Evolutionary conservation across 2,797 vertebrate species (phyloP).

Genomic region (Cynodonichthys magdalenae): DNA sequence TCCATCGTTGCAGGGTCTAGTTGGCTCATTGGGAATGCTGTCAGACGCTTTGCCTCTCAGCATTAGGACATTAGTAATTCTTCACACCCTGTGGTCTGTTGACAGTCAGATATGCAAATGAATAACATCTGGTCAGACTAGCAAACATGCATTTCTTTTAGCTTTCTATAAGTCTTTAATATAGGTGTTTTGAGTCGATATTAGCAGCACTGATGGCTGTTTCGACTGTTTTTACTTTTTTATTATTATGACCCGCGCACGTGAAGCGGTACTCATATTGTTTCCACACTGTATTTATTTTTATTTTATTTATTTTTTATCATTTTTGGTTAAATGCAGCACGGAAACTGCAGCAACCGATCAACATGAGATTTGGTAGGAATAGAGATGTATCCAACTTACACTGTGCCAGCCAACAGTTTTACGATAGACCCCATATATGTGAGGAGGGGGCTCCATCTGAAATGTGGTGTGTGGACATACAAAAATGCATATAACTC

Average conservation of each 20-base stretch:
- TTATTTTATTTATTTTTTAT: background rate
- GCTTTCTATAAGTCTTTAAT: conserved; percentile 27
- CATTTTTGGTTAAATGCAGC: background rate
- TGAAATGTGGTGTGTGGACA: too few relatives aligned
- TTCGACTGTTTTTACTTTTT: too few relatives aligned
- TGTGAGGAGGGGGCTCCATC: too few relatives aligned
- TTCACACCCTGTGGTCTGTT: conserved; percentile 34
- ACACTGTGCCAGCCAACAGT: too few relatives aligned
- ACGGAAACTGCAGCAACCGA: too few relatives aligned
- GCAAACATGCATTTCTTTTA: conserved; percentile 29
- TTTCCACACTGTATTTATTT: too few relatives aligned
- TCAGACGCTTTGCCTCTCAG: conserved; percentile 35
- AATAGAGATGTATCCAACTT: too few relatives aligned
- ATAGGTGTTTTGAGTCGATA: background rate
- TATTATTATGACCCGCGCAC: too few relatives aligned
- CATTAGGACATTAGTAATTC: conserved; percentile 50
- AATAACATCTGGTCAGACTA: conserved; percentile 44
- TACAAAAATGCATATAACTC: too few relatives aligned
- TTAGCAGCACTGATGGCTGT: background rate
- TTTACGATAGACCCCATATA: too few relatives aligned
- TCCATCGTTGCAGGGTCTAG: conserved; percentile 24
- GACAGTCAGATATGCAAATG: conserved; percentile 56
- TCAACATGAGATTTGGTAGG: too few relatives aligned
- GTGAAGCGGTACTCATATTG: too few relatives aligned
- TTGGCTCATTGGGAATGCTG: conserved; percentile 40